phyloP scores from a whole-genome alignment of 2,888 invertebrate species.

The Tyria jacobaeae region DNA sequence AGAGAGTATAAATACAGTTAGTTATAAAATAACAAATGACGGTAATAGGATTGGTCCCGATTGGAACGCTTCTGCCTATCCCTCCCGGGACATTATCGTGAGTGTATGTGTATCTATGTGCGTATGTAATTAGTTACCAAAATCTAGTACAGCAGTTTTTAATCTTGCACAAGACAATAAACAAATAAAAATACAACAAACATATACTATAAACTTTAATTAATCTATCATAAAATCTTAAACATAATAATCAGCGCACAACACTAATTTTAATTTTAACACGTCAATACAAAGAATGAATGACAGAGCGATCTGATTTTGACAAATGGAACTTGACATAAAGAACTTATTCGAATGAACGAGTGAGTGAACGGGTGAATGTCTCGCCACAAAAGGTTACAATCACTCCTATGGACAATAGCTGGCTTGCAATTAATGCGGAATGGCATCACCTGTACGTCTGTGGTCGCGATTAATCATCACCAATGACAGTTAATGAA shows the following conservation, averaged over 20 bases:
- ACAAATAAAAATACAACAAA: neutral
- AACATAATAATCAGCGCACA: slow-evolving; percentile 21
- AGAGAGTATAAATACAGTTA: no score
- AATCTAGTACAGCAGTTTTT: no score
- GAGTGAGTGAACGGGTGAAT: slow-evolving; percentile 29
- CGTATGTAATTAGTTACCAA: no score
- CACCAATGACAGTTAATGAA: slow-evolving; percentile 43
- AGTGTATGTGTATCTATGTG: no score
- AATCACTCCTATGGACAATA: slow-evolving; percentile 56
- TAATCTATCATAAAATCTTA: slow-evolving; percentile 14
- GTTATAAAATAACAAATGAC: no score
- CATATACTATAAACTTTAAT: slow-evolving; percentile 8
- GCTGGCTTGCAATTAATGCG: slow-evolving; percentile 50
- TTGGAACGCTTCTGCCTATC: no score
- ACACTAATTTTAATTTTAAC: slow-evolving; percentile 24
- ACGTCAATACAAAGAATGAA: slow-evolving; percentile 18
- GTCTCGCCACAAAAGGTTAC: slow-evolving; percentile 54
- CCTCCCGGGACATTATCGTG: no score
- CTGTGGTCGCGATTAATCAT: slow-evolving; percentile 48
- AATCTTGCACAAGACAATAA: neutral
- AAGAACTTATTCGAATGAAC: slow-evolving; percentile 38
- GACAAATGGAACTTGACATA: slow-evolving; percentile 51
- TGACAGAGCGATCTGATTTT: slow-evolving; percentile 48
- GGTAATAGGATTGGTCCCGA: no score
- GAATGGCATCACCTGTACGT: slow-evolving; percentile 52